Base-by-base conservation (phyloP, 2,888 invertebrate species). In the Conistra vaccinii region DNA sequence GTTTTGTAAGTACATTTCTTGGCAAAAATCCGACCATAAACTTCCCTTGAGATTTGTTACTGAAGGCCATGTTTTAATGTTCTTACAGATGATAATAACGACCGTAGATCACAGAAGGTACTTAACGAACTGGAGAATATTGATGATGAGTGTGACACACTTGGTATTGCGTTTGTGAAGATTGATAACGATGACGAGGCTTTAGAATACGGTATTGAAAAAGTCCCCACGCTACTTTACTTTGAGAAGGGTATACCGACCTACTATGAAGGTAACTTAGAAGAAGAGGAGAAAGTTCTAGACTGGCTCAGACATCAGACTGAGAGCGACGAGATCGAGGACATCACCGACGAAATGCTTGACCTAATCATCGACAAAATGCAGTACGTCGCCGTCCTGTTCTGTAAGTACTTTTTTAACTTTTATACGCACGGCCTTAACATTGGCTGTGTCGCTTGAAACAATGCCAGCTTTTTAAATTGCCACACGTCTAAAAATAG, bases 301-400 rank as follows among this genome's bases (percentile, higher is more conserved):
- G 97, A 97, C 88, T 99, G 99, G 99, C 97, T 99, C 42, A 98
- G 97, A 87, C 97, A 98, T 89, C 99, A 99, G 92, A 97, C 97
- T 61, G 98, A 98, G 88, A 98, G 97, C 88, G 99, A 99, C 93
- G 98, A 99, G 96, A 99, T 99, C 88, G 99, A 99, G 96, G 99
- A 99, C 91, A 98, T 99, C 74, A 99, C 99, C 29, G 98, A 99
- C 93, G 99, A 99, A 97, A 99, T 99, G 98, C 96, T 99, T 83
- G 99, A 99, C 92, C 97, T 98, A 91, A 98, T 99, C 86, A 98
- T 99, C 87, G 98, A 98, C 80, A 98, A 98, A 96, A 98, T 98
- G 97, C 98, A 98, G 12, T 98, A 98, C 92, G 98, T 99, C 85
- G 99, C 99, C 67, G 99, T 98, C 71, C 96, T 99, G 88, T 99